phyloP scores from a whole-genome alignment of 2,888 invertebrate species.

The Sisyra nigra region DNA sequence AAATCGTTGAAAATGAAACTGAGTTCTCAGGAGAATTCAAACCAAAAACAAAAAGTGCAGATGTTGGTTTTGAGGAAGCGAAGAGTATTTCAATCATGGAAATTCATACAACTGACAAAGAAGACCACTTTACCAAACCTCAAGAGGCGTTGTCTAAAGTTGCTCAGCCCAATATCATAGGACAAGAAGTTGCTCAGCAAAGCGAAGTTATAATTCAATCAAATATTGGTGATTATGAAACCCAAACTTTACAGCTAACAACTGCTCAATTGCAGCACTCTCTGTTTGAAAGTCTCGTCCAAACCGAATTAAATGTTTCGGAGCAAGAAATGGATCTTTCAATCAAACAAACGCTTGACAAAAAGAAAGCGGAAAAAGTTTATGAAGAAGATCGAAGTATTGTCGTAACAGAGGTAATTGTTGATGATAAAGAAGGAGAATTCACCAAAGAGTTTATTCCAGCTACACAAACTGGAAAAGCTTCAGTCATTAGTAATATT shows the following conservation, averaged over 20 bases:
- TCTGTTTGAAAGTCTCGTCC: slow-evolving; percentile 26
- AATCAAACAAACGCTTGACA: slow-evolving; percentile 19
- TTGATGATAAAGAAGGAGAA: slow-evolving; percentile 30
- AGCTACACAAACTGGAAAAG: slow-evolving; percentile 25
- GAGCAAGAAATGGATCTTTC: slow-evolving; percentile 28
- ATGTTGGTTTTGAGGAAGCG: slow-evolving; percentile 26
- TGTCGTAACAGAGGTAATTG: slow-evolving; percentile 22
- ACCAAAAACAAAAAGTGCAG: slow-evolving; percentile 25
- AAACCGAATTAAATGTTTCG: slow-evolving; percentile 26
- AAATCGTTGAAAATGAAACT: slow-evolving; percentile 3
- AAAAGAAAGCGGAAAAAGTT: slow-evolving; percentile 23
- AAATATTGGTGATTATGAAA: slow-evolving; percentile 17
- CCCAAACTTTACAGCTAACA: slow-evolving; percentile 16
- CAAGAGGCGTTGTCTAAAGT: slow-evolving; percentile 19
- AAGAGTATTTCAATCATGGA: slow-evolving; percentile 24
- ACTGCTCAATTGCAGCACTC: slow-evolving; percentile 24
- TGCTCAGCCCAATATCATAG: slow-evolving; percentile 23
- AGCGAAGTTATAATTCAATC: slow-evolving; percentile 22
- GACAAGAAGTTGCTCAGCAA: slow-evolving; percentile 23
- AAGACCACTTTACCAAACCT: slow-evolving; percentile 18
- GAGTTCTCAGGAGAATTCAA: slow-evolving; percentile 22
- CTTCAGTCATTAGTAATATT: slow-evolving; percentile 20
- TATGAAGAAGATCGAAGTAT: slow-evolving; percentile 28
- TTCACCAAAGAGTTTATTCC: slow-evolving; percentile 24
- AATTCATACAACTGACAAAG: slow-evolving; percentile 31